A percentile compares a stretch with the other conserved stretches of the same genome.
These are phyloP conservation scores for Quadroppia sp. DNA, from an alignment of 2,888 invertebrate genomes.

Conservation along the genomic window DNA sequence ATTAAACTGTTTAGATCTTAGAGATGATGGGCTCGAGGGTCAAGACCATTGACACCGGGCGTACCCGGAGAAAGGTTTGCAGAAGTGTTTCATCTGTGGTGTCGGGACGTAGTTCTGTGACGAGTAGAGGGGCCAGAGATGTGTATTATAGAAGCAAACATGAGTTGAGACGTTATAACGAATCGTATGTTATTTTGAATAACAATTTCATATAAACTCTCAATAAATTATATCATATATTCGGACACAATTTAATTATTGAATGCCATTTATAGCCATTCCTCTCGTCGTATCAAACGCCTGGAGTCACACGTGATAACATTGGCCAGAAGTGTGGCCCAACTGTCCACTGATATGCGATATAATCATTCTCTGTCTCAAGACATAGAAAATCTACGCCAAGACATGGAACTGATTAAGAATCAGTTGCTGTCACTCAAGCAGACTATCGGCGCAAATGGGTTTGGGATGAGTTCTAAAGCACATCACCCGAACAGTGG, in stretches of 20 bases:
- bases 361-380: conserved; percentile 69
- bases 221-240: neutral
- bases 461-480: neutral
- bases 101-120: conserved; percentile 42
- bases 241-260: neutral
- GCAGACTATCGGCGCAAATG: conserved; percentile 6
- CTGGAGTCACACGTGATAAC: conserved; percentile 88
- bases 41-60: neutral
- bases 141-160: conserved; percentile 21
- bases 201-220: neutral
- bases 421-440: conserved; percentile 53
- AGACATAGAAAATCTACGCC: conserved; percentile 80
- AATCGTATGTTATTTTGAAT: conserved; percentile 30
- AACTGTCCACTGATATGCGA: conserved; percentile 83
- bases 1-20: neutral
- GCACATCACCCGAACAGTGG: conserved; percentile 11
- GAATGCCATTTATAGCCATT: neutral
- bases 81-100: conserved; percentile 17
- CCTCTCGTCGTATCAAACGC: conserved; percentile 58
- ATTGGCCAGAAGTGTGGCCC: conserved; percentile 80
- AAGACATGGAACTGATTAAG: conserved; percentile 71
- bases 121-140: conserved; percentile 40
- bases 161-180: conserved; percentile 25
- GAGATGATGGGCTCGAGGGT: neutral
- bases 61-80: conserved; percentile 20